phyloP scores from a whole-genome alignment of 2,888 invertebrate species.

The Hemaris fuciformis region DNA sequence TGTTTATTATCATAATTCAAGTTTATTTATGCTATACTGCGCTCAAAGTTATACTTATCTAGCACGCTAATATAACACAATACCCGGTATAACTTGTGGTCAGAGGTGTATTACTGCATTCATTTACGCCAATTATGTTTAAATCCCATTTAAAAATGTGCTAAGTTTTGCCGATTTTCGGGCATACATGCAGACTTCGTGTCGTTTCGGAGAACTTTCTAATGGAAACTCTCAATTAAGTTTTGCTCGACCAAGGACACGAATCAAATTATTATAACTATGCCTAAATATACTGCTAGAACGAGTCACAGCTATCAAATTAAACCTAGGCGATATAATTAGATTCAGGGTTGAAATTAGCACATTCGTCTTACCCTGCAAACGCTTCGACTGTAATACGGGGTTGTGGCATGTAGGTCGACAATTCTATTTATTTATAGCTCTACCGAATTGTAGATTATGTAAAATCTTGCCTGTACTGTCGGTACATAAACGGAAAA shows the following conservation, averaged over 20 bases:
- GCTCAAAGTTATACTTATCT: no score
- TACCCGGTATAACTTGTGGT: no score
- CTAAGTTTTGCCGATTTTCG: background rate
- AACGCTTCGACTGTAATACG: background rate
- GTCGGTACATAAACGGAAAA: no score
- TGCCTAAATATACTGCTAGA: background rate
- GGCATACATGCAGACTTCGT: background rate
- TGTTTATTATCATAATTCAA: no score
- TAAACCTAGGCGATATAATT: background rate
- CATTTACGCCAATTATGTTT: no score
- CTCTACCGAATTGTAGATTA: slow-evolving; percentile 27
- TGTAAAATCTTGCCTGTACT: slow-evolving; percentile 26
- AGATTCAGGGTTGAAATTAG: slow-evolving; percentile 3
- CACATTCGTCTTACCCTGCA: background rate
- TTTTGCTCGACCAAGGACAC: no score
- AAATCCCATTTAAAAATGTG: no score
- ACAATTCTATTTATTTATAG: slow-evolving; percentile 39
- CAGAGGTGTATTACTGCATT: no score
- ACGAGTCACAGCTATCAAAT: background rate
- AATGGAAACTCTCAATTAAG: no score
- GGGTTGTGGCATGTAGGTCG: slow-evolving; percentile 30
- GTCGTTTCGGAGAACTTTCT: no score
- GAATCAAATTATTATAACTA: background rate
- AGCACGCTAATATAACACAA: no score
- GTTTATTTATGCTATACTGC: no score